Evolutionary conservation across 1,140 invertebrate genomes (phyloP), one percentile per base, ranked within the genome.

Genomic region (Trichogramma pretiosum): DNA sequence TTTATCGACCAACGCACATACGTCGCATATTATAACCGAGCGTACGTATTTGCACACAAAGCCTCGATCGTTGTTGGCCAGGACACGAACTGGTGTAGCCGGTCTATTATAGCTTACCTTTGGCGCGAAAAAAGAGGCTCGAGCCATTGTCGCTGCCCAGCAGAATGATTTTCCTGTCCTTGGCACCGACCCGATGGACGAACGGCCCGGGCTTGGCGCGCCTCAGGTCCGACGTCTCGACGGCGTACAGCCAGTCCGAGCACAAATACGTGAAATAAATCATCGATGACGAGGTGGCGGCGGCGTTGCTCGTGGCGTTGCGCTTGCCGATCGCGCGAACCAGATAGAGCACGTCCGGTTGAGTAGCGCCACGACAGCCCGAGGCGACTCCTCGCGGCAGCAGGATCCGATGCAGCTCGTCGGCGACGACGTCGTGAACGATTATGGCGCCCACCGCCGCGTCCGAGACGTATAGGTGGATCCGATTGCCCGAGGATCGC

Each of bases 391-490:
- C 71, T 46, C 74, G 70, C 0, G 80, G 80, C 4, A 82, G 55
- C 3, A 79, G 65, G 0, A 82, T 73, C 21, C 78, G 65, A 45
- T 75, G 80, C 52, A 71, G 68, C 5, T 28, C 32, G 3, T 19
- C 22, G 2, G 65, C 70, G 16, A 67, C 68, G 1, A 82, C 72
- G 52, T 83, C 78, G 50, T 77, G 80, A 0, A 82, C 80, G 11
- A 83, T 62, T 23, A 83, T 78, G 1, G 79, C 74, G 13, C 77
- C 62, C 8, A 74, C 70, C 1, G 76, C 77, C 2, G 79, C 79
- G 63, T 83, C 81, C 23, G 74, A 77, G 2, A 83, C 70, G 55
- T 81, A 82, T 7, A 80, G 61, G 47, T 74, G 78, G 8, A 66
- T 62, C 44, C 77, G 73, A 14, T 32, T 30, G 48, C 78, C 74